Evolutionary conservation across 2,888 invertebrate genomes (phyloP).

Genomic region (Cordilura impudica): DNA sequence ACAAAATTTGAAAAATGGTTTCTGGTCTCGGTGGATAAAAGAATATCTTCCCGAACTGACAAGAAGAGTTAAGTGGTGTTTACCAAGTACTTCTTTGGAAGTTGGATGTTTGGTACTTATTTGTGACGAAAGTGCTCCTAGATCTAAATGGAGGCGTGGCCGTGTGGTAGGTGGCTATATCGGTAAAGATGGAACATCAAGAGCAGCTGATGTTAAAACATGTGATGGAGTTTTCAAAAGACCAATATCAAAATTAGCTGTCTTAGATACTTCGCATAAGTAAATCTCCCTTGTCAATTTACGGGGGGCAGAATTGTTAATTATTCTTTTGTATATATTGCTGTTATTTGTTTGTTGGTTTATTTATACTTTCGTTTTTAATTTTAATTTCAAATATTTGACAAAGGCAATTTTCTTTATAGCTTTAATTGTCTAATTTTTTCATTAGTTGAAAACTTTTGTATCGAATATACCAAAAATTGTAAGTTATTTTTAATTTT

Average conservation of each 20-base stretch:
- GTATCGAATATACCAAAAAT: too few relatives aligned
- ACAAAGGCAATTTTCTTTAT: too few relatives aligned
- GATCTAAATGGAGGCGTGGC: conserved; percentile 26
- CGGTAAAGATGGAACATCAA: conserved; percentile 22
- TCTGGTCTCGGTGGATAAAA: conserved; percentile 19
- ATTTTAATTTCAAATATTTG: too few relatives aligned
- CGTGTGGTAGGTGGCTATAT: neutral
- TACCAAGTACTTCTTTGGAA: neutral
- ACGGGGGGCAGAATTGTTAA: conserved; percentile 43
- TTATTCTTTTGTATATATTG: neutral
- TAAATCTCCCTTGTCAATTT: conserved; percentile 31
- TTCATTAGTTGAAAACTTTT: too few relatives aligned
- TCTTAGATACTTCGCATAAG: conserved; percentile 4
- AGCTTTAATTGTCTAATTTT: too few relatives aligned
- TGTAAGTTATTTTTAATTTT: too few relatives aligned
- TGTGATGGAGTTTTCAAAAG: conserved; percentile 2
- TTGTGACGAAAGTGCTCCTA: conserved; percentile 7
- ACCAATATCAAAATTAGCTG: conserved; percentile 25
- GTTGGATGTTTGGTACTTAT: conserved; percentile 35
- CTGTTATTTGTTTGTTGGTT: too few relatives aligned
- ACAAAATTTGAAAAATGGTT: conserved; percentile 10
- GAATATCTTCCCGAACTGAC: conserved; percentile 44
- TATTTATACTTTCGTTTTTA: too few relatives aligned
- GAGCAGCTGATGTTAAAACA: conserved; percentile 15
- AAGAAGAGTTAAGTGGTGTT: conserved; percentile 40